Conservation (phyloP, 2,797 vertebrate species). For the Gymnodraco acuticeps region DNA sequence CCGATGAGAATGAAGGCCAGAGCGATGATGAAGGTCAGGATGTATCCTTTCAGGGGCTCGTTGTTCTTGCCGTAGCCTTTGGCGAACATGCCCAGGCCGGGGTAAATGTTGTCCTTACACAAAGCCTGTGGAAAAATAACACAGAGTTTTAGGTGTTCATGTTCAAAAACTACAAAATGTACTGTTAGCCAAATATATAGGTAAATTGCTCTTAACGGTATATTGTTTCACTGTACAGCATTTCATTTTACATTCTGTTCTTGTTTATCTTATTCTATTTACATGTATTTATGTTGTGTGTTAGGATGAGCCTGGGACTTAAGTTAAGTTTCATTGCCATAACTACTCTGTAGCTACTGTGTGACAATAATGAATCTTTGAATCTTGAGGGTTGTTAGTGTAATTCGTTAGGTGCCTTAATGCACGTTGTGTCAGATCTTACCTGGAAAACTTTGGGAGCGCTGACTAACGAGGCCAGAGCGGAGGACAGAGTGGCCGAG, state of each 20-base stretch:
- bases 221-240: too few species aligned
- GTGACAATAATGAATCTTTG: too few species aligned
- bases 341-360: too few species aligned
- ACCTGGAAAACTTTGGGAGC: slow-evolving; percentile 99
- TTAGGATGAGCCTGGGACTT: too few species aligned
- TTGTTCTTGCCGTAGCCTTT: slow-evolving; percentile 99
- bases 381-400: background rate
- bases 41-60: slow-evolving; percentile 96
- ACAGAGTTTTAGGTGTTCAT: background rate
- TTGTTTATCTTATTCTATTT: too few species aligned
- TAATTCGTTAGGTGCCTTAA: background rate
- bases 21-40: slow-evolving; percentile 95
- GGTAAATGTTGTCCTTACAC: slow-evolving; percentile 99
- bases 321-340: too few species aligned
- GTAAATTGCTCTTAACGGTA: background rate
- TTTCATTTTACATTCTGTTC: too few species aligned
- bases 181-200: background rate
- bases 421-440: slow-evolving; percentile 22
- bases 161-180: background rate
- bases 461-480: slow-evolving; percentile 97
- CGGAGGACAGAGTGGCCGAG: slow-evolving; percentile 97
- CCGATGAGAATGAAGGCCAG: slow-evolving; percentile 98
- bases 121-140: slow-evolving; percentile 86
- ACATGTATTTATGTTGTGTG: too few species aligned
- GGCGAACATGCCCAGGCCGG: slow-evolving; percentile 92